A percentile compares a stretch with the other conserved stretches of the same genome.
phyloP scores from a whole-genome alignment of 2,797 vertebrate species.

The Trachops cirrhosus region DNA sequence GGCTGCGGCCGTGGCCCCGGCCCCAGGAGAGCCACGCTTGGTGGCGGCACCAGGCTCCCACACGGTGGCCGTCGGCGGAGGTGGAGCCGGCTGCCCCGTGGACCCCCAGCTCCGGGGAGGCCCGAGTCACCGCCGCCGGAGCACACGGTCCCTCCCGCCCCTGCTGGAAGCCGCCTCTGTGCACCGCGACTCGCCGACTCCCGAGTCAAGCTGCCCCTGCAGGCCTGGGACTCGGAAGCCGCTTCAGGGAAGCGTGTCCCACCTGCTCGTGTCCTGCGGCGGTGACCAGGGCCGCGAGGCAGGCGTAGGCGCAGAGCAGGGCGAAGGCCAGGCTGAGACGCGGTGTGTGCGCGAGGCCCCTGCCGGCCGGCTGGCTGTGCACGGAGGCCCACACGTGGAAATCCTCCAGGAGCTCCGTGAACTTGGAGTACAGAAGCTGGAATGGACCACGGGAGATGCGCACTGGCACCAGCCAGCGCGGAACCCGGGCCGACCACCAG shows the following conservation, averaged over 20 bases:
- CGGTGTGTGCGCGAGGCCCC: constrained; percentile 77
- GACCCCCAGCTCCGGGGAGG: not conserved
- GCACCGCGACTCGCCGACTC: too few relatives aligned
- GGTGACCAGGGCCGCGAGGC: constrained; percentile 78
- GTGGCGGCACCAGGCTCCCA: not conserved
- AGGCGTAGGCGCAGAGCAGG: constrained; percentile 81
- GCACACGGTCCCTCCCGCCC: fast-evolving
- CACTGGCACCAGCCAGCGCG: fast-evolving
- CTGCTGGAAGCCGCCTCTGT: fast-evolving
- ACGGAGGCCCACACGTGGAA: constrained; percentile 86
- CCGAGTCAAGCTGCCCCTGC: not conserved
- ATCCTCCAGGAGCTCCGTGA: constrained; percentile 84
- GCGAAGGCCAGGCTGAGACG: constrained; percentile 84
- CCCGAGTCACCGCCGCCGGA: fast-evolving
- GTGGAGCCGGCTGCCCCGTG: fast-evolving
- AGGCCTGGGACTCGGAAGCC: not conserved
- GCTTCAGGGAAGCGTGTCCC: not conserved
- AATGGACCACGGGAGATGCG: not conserved
- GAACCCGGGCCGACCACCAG: fast-evolving
- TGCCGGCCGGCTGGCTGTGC: constrained; percentile 79
- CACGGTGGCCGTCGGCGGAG: too few relatives aligned
- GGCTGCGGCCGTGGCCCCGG: not conserved
- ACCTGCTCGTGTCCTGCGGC: constrained; percentile 81
- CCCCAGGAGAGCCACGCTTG: fast-evolving
- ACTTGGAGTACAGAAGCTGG: constrained; percentile 84